phyloP scores from a whole-genome alignment of 2,797 vertebrate species.

The Numenius phaeopus region DNA sequence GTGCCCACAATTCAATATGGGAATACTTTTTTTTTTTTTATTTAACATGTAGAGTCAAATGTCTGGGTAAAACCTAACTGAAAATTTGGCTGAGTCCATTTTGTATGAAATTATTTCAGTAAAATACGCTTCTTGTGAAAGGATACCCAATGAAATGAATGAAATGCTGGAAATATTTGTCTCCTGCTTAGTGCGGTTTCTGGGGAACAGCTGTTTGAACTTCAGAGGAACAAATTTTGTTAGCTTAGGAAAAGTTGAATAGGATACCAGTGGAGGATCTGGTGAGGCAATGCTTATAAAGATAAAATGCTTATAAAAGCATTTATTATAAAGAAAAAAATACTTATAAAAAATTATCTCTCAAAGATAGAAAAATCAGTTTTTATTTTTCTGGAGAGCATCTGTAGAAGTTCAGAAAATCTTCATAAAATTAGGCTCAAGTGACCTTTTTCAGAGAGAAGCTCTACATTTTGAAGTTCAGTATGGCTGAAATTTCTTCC shows the following conservation, averaged over 20 bases:
- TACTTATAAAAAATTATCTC: not conserved
- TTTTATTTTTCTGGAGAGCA: not conserved
- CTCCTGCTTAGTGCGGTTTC: not conserved
- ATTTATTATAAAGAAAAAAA: too few relatives aligned
- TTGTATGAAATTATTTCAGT: not conserved
- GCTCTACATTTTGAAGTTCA: not conserved
- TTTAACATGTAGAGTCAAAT: not conserved
- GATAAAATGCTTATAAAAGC: not conserved
- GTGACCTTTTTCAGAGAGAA: not conserved
- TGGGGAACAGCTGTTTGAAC: not conserved
- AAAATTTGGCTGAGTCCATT: not conserved
- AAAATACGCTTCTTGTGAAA: not conserved
- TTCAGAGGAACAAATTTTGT: conserved; percentile 1
- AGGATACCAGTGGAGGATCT: not conserved
- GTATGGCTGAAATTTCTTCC: not conserved
- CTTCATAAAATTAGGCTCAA: not conserved
- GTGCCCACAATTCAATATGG: not conserved
- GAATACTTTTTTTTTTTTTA: not conserved
- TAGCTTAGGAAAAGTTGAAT: not conserved
- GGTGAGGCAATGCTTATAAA: not conserved
- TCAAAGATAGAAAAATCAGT: not conserved
- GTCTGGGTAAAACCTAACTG: not conserved
- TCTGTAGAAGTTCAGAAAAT: not conserved
- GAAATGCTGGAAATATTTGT: conserved; percentile 8
- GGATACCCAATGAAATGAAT: not conserved